Conservation (phyloP, 2,888 invertebrate genomes). For the Ommatoiulus sabulosus region DNA sequence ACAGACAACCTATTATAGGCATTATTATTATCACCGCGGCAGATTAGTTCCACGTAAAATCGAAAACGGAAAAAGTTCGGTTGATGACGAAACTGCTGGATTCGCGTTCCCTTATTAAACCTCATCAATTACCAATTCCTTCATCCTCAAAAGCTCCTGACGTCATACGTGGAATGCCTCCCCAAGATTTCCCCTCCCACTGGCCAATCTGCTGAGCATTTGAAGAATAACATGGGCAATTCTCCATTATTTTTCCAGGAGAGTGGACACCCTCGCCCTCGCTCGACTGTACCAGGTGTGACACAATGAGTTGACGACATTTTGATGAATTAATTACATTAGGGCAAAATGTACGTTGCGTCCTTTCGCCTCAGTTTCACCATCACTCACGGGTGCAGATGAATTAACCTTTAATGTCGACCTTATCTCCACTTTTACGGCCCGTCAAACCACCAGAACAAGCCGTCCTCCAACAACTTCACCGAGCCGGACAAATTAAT, state of each 20-base stretch:
- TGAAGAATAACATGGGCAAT: neutral
- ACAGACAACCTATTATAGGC: too few species aligned
- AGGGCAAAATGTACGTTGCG: neutral
- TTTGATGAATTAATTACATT: slow-evolving; percentile 48
- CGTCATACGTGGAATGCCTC: neutral
- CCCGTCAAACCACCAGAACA: slow-evolving; percentile 26
- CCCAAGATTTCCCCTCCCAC: neutral
- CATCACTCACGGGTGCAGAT: slow-evolving; percentile 45
- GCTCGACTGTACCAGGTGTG: neutral
- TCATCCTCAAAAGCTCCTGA: neutral
- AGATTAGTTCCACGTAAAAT: too few species aligned
- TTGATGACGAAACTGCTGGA: too few species aligned
- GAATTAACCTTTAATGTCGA: slow-evolving; percentile 48
- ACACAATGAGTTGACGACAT: slow-evolving; percentile 48
- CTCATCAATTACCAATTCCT: slow-evolving; percentile 44
- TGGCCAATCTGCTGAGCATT: neutral
- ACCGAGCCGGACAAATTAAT: slow-evolving; percentile 42
- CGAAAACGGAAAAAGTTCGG: too few species aligned
- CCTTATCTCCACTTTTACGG: slow-evolving; percentile 48
- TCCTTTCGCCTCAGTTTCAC: neutral
- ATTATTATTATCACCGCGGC: too few species aligned
- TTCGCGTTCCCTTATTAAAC: neutral
- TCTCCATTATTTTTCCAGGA: slow-evolving; percentile 23
- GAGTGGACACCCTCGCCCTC: neutral
- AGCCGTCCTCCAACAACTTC: slow-evolving; percentile 17